phyloP scores from a whole-genome alignment of 2,888 invertebrate genomes.

The Perizoma affinitatum region DNA sequence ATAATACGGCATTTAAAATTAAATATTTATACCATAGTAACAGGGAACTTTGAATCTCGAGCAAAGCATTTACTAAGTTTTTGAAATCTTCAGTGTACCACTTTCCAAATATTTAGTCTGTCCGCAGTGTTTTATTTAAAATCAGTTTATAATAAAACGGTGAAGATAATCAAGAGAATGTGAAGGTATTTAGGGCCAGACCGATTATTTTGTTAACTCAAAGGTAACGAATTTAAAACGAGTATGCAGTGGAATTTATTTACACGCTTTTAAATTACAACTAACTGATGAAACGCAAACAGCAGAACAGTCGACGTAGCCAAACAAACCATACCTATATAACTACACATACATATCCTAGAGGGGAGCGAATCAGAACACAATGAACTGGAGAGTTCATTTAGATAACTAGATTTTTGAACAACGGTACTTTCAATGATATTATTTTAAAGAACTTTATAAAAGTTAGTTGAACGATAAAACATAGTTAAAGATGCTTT shows the following conservation, averaged over 20 bases:
- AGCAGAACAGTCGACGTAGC: constrained; percentile 32
- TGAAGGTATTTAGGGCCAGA: constrained; percentile 16
- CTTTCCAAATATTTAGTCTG: too few relatives aligned
- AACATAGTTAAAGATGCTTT: too few relatives aligned
- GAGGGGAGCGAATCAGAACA: constrained; percentile 5
- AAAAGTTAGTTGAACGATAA: too few relatives aligned
- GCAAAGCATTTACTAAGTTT: too few relatives aligned
- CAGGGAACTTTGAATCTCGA: too few relatives aligned
- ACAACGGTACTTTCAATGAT: background rate
- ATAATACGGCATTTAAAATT: constrained; percentile 15
- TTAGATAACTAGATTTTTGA: background rate
- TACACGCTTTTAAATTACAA: constrained; percentile 44
- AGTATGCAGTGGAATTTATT: constrained; percentile 23
- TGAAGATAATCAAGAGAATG: constrained; percentile 10
- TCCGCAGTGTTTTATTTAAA: background rate
- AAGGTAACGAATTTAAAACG: constrained; percentile 12
- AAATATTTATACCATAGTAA: too few relatives aligned
- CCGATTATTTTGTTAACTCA: constrained; percentile 25
- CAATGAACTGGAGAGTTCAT: background rate
- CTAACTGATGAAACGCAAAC: constrained; percentile 48
- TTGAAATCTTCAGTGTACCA: too few relatives aligned
- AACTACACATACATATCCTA: constrained; percentile 14
- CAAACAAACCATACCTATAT: constrained; percentile 18
- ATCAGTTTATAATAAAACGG: constrained; percentile 6
- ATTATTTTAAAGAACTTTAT: background rate